Percentiles rank a stretch among this genome's conserved stretches.
These are phyloP conservation scores for Oligia fasciuncula DNA, from an alignment of 2,888 invertebrate species.

Conservation along the genomic window DNA sequence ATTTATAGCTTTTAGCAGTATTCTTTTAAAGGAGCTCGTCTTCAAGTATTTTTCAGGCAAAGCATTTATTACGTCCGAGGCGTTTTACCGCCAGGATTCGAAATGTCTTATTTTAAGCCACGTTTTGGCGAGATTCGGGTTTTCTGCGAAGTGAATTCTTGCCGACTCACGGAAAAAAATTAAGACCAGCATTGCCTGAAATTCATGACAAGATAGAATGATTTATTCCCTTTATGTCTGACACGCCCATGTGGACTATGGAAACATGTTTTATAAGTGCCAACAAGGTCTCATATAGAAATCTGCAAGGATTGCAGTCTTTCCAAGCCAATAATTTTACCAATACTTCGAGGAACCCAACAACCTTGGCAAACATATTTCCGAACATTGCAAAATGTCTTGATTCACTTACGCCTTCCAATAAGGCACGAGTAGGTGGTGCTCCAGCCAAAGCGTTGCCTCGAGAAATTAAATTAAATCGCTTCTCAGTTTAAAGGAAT, in stretches of 20 bases:
- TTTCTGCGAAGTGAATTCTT: background rate
- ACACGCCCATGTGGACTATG: background rate
- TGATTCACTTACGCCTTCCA: slow-evolving; percentile 55
- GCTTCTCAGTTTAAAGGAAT: slow-evolving; percentile 54
- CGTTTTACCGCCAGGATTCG: background rate
- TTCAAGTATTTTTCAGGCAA: slow-evolving; percentile 22
- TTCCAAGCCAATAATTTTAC: background rate
- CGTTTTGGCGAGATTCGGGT: slow-evolving; percentile 1
- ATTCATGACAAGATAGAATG: background rate
- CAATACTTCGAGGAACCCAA: background rate
- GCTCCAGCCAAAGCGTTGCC: slow-evolving; percentile 14
- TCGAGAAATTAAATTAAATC: slow-evolving; percentile 56
- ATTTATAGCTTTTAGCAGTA: slow-evolving; percentile 32
- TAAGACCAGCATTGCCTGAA: background rate
- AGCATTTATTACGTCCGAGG: background rate
- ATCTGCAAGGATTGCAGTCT: background rate
- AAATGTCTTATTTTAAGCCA: slow-evolving; percentile 9
- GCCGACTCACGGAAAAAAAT: background rate
- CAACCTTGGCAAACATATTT: slow-evolving; percentile 28
- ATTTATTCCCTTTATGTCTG: too few species aligned
- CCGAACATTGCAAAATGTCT: slow-evolving; percentile 21
- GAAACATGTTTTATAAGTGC: background rate
- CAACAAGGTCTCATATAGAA: background rate
- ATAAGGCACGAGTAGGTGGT: slow-evolving; percentile 33
- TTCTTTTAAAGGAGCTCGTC: slow-evolving; percentile 5